These are phyloP conservation scores for Leptobrachium ailaonicum DNA, from an alignment of 2,113 vertebrate species.

Conservation along the genomic window DNA sequence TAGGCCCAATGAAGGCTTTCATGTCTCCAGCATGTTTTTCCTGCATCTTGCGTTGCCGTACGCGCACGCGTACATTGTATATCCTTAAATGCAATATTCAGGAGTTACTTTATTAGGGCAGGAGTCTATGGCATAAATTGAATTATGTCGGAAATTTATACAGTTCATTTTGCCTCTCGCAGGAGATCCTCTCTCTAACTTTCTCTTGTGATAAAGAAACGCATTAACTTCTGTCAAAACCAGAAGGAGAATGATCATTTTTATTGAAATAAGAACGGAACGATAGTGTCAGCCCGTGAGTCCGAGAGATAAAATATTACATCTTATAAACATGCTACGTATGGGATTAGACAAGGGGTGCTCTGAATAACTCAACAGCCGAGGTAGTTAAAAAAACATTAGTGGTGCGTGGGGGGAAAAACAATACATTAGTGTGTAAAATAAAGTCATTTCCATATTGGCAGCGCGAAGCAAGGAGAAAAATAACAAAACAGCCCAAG, in stretches of 20 bases:
- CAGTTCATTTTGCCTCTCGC: slow-evolving; percentile 71
- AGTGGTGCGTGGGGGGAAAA: slow-evolving; percentile 52
- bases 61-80: slow-evolving; percentile 6
- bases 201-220: slow-evolving; percentile 87
- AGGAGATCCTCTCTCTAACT: slow-evolving; percentile 72
- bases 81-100: slow-evolving; percentile 47
- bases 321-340: slow-evolving; percentile 88
- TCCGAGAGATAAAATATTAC: slow-evolving; percentile 94
- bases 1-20: no score
- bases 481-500: background rate
- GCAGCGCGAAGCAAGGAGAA: background rate
- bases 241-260: slow-evolving; percentile 82
- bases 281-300: slow-evolving; percentile 85
- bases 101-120: slow-evolving; percentile 68
- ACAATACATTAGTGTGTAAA: slow-evolving; percentile 42
- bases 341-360: slow-evolving; percentile 77
- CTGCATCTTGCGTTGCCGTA: background rate
- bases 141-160: slow-evolving; percentile 71
- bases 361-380: slow-evolving; percentile 66
- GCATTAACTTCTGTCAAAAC: slow-evolving; percentile 87
- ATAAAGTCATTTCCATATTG: slow-evolving; percentile 36
- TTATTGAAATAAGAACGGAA: slow-evolving; percentile 96
- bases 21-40: no score
- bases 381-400: slow-evolving; percentile 64
- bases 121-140: slow-evolving; percentile 64